Percentiles rank a stretch among this genome's conserved stretches.
Evolutionary conservation across 2,113 vertebrate species (phyloP).

Genomic region (Syngnathus typhle): DNA sequence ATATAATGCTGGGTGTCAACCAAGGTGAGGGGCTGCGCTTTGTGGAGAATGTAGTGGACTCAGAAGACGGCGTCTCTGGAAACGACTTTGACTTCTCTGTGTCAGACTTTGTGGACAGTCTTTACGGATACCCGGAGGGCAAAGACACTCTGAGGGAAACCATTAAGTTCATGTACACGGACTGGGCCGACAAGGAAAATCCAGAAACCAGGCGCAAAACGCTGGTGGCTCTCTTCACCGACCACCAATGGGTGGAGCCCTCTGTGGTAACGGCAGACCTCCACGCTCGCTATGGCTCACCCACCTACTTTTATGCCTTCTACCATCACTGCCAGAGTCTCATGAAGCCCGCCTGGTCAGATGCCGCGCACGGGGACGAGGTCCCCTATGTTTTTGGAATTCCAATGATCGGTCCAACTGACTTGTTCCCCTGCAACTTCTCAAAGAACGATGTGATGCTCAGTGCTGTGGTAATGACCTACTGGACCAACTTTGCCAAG

Average conservation of each 20-base stretch:
- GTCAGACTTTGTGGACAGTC: constrained; percentile 97
- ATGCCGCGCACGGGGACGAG: constrained; percentile 95
- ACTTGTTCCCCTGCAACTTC: constrained; percentile 98
- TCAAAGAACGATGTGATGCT: constrained; percentile 99
- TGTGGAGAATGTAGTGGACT: constrained; percentile 95
- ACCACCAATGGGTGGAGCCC: constrained; percentile 98
- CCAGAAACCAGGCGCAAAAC: constrained; percentile 95
- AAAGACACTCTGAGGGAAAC: constrained; percentile 96
- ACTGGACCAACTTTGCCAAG: constrained; percentile 99
- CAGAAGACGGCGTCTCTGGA: constrained; percentile 92
- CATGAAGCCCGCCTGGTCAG: constrained; percentile 98
- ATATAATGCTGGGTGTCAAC: constrained; percentile 98
- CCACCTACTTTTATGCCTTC: constrained; percentile 98
- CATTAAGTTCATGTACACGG: constrained; percentile 99
- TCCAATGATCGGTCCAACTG: constrained; percentile 96
- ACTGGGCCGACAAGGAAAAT: constrained; percentile 98
- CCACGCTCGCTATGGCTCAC: constrained; percentile 93
- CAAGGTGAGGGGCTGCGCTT: constrained; percentile 97
- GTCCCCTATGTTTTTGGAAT: constrained; percentile 97
- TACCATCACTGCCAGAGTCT: constrained; percentile 99
- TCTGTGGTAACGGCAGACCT: constrained; percentile 95
- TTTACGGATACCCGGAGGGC: constrained; percentile 95
- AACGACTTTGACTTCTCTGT: constrained; percentile 98
- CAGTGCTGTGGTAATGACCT: constrained; percentile 98
- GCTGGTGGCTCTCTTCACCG: constrained; percentile 94